Evolutionary conservation across 30 jellyfish, hydroid and myxozoan species (phyloP), one percentile per base, ranked within the genome.

Genomic region (Euphysa ruthae): DNA sequence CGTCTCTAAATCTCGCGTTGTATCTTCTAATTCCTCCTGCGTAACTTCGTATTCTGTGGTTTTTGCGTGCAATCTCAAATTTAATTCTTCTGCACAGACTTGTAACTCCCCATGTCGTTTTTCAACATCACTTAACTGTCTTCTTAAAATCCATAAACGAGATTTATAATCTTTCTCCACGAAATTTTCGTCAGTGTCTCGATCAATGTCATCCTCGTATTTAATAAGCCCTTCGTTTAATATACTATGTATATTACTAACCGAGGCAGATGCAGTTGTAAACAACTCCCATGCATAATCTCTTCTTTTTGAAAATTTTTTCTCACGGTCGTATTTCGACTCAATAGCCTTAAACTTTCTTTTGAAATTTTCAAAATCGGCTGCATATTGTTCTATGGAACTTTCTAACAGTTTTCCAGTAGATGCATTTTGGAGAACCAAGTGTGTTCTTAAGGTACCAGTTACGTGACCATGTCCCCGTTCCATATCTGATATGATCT

Each of bases 391-490:
- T 30, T 88, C 86, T 35, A 88, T 65, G 21, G 98, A 75, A 23
- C 72, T 58, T 25, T 88, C 98, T 22, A 88, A 52, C 21, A 88
- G 89, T 23, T 88, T 88, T 1, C 88, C 95, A 16, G 98, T 77
- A 14, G 94, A 46, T 19, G 84, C 85, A 50, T 88, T 80, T 75
- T 88, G 98, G 35, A 88, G 55, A 24, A 88, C 61, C 70, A 88
- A 66, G 49, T 88, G 98, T 16, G 93, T 69, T 23, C 98, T 74
- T 31, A 88, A 79, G 7, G 84, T 75, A 26, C 98, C 98, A 7
- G 98, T 88, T 69, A 88, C 46, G 55, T 88, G 98, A 13, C 98
- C 98, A 43, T 88, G 98, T 2, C 98, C 98, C 30, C 98, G 74
- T 27, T 88, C 98, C 94, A 79, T 79, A 32, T 88, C 98, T 34